These are phyloP conservation scores for Amia ocellicauda DNA, from an alignment of 2,113 vertebrate genomes.

Conservation along the genomic window DNA sequence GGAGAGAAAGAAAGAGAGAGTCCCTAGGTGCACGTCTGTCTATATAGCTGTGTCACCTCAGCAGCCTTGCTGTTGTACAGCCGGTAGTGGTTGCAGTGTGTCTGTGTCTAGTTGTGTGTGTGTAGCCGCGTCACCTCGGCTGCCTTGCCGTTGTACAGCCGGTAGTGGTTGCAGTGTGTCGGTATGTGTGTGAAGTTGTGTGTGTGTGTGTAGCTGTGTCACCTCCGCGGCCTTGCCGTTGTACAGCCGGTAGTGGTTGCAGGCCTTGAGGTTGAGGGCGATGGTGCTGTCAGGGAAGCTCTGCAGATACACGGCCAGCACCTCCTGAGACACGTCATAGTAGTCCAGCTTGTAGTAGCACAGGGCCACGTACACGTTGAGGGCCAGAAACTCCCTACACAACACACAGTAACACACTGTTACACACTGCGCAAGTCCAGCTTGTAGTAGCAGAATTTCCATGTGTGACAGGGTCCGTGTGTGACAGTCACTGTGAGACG, in stretches of 20 bases:
- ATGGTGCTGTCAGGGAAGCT: slow-evolving; percentile 93
- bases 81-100: not conserved
- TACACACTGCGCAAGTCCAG: no score
- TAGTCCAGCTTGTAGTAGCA: slow-evolving; percentile 98
- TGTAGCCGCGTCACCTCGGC: not conserved
- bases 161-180: not conserved
- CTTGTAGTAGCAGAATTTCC: no score
- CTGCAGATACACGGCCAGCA: slow-evolving; percentile 92
- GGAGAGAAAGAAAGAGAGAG: slow-evolving; percentile 22
- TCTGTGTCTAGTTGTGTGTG: not conserved
- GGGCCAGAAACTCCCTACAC: slow-evolving; percentile 83
- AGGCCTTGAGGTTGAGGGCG: slow-evolving; percentile 95
- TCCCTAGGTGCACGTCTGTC: no score
- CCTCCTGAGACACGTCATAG: slow-evolving; percentile 95
- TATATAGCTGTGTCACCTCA: not conserved
- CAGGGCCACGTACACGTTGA: slow-evolving; percentile 94
- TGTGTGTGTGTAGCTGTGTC: slow-evolving; percentile 17
- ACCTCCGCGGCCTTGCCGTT: slow-evolving; percentile 97
- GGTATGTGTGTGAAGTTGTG: not conserved
- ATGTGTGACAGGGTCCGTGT: not conserved
- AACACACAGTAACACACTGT: slow-evolving; percentile 16
- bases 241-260: slow-evolving; percentile 93
- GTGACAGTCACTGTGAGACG: not conserved
- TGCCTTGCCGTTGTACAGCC: not conserved
- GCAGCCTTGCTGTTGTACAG: not conserved